Conservation (phyloP, 2,797 vertebrate species). For the Rhinogobio ventralis region DNA sequence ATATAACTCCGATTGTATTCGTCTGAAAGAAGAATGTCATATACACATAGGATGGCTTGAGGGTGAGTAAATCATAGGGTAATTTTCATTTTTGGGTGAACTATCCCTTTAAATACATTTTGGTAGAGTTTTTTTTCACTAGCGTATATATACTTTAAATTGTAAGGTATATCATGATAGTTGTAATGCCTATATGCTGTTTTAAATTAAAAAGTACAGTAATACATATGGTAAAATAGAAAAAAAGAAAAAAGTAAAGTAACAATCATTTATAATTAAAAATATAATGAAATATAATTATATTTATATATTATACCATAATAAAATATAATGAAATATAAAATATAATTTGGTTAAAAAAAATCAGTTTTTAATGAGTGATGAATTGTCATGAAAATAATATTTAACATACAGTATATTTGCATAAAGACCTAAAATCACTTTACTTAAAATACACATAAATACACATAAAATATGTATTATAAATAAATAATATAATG, state of each 20-base stretch:
- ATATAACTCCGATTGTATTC: too few relatives aligned
- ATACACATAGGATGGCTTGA: too few relatives aligned
- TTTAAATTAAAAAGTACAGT: background rate
- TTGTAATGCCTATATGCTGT: background rate
- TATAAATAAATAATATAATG: background rate
- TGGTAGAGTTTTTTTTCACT: too few relatives aligned
- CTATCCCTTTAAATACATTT: too few relatives aligned
- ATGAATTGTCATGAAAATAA: background rate
- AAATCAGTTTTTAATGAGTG: background rate
- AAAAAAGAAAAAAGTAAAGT: too few relatives aligned
- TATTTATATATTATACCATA: too few relatives aligned
- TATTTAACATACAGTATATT: background rate
- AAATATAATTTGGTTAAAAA: background rate
- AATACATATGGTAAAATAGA: background rate
- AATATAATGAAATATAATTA: background rate
- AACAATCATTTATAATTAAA: too few relatives aligned
- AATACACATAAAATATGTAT: background rate
- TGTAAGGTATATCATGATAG: background rate
- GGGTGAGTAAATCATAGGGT: too few relatives aligned
- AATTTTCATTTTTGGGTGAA: too few relatives aligned
- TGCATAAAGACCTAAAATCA: background rate
- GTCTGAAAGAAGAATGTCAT: too few relatives aligned
- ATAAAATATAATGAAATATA: background rate
- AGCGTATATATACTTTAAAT: background rate
- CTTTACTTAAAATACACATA: background rate